A percentile compares a stretch with the other conserved stretches of the same genome.
Conservation (phyloP, 2,797 vertebrate species). For the Labeo calbasu region DNA sequence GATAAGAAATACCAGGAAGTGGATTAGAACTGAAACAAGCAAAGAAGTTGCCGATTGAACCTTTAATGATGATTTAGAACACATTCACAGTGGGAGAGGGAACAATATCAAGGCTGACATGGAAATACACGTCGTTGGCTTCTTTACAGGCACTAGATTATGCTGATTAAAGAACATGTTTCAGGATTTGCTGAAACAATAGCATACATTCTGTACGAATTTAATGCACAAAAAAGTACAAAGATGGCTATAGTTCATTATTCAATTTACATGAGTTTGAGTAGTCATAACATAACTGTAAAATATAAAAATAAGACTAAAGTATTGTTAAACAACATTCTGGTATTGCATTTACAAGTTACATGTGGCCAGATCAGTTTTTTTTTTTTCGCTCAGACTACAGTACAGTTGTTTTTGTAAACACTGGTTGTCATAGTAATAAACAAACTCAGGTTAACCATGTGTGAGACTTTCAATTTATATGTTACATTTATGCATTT, state of each 20-base stretch:
- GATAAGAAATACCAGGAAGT: slow-evolving; percentile 27
- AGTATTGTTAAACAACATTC: neutral
- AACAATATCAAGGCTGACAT: slow-evolving; percentile 1
- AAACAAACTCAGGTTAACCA: neutral
- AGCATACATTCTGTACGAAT: neutral
- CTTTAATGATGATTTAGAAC: slow-evolving; percentile 24
- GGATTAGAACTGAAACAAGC: slow-evolving; percentile 10
- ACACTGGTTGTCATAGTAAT: neutral
- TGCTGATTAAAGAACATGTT: neutral
- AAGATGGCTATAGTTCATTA: neutral
- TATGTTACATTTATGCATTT: neutral
- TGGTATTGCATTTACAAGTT: neutral
- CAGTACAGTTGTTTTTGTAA: neutral
- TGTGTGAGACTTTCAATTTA: neutral
- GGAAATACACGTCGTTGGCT: neutral
- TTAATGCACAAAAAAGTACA: neutral
- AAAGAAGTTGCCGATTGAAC: slow-evolving; percentile 11
- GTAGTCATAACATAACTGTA: neutral
- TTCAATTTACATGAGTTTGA: neutral
- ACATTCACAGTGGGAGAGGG: slow-evolving; percentile 13
- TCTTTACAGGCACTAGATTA: neutral
- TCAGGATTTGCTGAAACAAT: neutral
- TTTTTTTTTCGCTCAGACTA: neutral
- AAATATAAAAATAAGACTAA: neutral
- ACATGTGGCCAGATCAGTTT: neutral